Base-by-base conservation (phyloP, 2,888 invertebrate genomes). In the Cheilosia grossa region DNA sequence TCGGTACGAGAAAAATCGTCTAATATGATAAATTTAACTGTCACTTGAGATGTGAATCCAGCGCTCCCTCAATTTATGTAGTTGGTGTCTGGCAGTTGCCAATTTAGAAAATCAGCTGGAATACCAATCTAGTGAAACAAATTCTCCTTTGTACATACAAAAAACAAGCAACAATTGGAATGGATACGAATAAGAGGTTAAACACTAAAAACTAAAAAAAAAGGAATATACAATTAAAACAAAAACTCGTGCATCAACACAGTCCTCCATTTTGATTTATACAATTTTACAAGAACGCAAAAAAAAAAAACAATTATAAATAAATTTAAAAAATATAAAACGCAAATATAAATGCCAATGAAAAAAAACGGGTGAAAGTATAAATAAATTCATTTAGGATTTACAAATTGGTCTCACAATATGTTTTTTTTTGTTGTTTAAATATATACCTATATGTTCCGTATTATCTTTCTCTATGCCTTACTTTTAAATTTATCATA, bases 401-500 rank as follows among this genome's bases (percentile, higher is more conserved):
- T 85, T 85, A 85, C 85, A 85, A 85, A 85, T 85, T 85, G 85
- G 85, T 85, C 85, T 85, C 85, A 81, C 80, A 85, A 85, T 85
- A 85, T 75, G 85, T 85, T 83, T 51, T 51, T 85, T 51, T 51
- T 27, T 5, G 5, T 27, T 85, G 54, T 81, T 85, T 81, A 63
- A 81, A 81, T 85, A 80, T 83, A 80, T 85, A 85, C 85, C 85
- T 85, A 85, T 85, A 85, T 85, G 72, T 80, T 85, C 85, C 85
- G 80, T 81, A 67, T 77, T 85, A 78, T 82, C 61, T 64, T 85
- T 83, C 63, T 69, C 85, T 85, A 83, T 79, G 61, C 40, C 85
- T 77, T 85, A 85, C 33, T 70, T 67, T 70, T 77, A 79, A 67
- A 79, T 75, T 78, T 85, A 70, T 85, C 74, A 63, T 85, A 85